Percentiles rank a stretch among this genome's conserved stretches.
phyloP scores from a whole-genome alignment of 1,140 invertebrate species.

The Drosophila aff. region DNA sequence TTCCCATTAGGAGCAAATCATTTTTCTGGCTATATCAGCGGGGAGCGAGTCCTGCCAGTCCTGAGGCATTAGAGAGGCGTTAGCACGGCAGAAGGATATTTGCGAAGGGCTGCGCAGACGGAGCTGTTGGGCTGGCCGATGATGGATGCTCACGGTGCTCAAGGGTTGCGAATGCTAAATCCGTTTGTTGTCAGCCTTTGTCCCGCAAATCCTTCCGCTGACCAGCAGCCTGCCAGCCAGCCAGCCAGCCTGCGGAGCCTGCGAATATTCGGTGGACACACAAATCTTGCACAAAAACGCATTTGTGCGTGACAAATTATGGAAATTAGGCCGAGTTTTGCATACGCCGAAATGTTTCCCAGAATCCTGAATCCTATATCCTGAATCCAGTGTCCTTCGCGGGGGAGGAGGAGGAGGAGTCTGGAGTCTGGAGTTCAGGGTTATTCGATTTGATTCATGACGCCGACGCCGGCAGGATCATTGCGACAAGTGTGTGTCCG shows the following conservation, averaged over 20 bases:
- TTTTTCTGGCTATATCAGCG: slow-evolving; percentile 30
- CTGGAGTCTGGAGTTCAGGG: background rate
- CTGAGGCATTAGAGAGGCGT: background rate
- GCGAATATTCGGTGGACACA: background rate
- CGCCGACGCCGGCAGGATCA: slow-evolving; percentile 37
- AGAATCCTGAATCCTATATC: background rate
- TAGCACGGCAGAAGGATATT: slow-evolving; percentile 3
- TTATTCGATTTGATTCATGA: slow-evolving; percentile 45
- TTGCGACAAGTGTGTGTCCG: slow-evolving; percentile 49
- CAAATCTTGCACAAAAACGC: slow-evolving; percentile 35
- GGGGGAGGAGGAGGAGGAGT: too few species aligned
- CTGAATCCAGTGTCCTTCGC: background rate
- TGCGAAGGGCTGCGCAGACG: slow-evolving; percentile 18
- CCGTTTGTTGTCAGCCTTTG: slow-evolving; percentile 75
- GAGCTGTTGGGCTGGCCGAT: slow-evolving; percentile 16
- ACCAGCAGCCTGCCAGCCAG: slow-evolving; percentile 43
- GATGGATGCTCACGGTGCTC: slow-evolving; percentile 34
- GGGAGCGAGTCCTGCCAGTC: slow-evolving; percentile 1
- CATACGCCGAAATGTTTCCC: slow-evolving; percentile 8
- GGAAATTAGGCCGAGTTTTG: slow-evolving; percentile 73
- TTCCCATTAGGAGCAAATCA: slow-evolving; percentile 30
- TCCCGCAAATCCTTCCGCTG: slow-evolving; percentile 69
- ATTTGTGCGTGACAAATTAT: slow-evolving; percentile 82
- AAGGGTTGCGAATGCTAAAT: slow-evolving; percentile 78
- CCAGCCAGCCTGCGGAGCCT: slow-evolving; percentile 7